Evolutionary conservation across 2,797 vertebrate genomes (phyloP), one percentile per base, ranked within the genome.

Genomic region (Micrastur ruficollis): DNA sequence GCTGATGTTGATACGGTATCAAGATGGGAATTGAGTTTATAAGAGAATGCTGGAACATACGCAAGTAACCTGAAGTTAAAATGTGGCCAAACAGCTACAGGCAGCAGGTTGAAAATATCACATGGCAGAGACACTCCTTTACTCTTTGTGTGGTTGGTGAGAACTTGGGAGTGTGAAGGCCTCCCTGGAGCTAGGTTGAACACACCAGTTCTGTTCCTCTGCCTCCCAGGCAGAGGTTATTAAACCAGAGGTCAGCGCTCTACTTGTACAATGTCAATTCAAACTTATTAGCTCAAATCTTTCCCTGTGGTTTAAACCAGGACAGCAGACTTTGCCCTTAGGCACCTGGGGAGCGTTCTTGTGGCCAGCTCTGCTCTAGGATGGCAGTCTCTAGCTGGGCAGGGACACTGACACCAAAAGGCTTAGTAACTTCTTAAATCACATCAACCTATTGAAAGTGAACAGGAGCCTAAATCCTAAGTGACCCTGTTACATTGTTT

Each of bases 21-120:
- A 94, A 95, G 89, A 85, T 59, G 56, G 67, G 84, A 94, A 90
- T 14, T 38, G 76, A 90, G 62, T 81, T 89, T 73, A 44, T 58
- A 78, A 79, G 61, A 74, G 73, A 81, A 67, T 34, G 40, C 29
- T 72, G 53, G n/a, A 91, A 79, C 56, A 40, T 14, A 74, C 6
- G 2, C 46, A 87, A 86, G 79, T 71, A 80, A 93, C 25, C 29
- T 52, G 27, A 79, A 81, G 81, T 74, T 52, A 53, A 83, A 93
- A 65, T 18, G n/a, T 44, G 91, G 70, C 63, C 11, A 4, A 92
- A 91, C 9, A 92, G 92, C 80, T 78, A 67, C 49, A 85, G 78
- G 70, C 67, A 95, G 81, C 70, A 90, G 29, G 38, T 75, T n/a
- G 40, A 79, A 83, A 90, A 49, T 11, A 72, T 5, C 42, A n/a